Base-by-base conservation (phyloP, 2,113 vertebrate genomes). In the Canis aureus region DNA sequence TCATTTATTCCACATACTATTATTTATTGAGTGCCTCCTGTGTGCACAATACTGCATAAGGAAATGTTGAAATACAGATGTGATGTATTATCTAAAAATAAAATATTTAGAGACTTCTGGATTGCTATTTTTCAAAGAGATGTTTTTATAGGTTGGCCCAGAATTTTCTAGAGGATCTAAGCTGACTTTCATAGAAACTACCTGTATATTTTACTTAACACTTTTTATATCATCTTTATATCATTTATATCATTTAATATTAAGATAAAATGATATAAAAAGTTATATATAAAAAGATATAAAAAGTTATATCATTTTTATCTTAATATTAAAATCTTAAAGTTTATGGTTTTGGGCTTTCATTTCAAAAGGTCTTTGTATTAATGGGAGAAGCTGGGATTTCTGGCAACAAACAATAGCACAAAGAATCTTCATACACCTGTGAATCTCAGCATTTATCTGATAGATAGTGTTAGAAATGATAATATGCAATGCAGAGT, bases 401-500 rank as follows among this genome's bases (percentile, higher is more conserved):
- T 87, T 83, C 60, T 69, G 27, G 17, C 25, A 71, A 53, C 16
- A 67, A 78, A 62, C 17, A 71, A n/a, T n/a, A 73, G 17, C 10
- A 80, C 29, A 35, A 79, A 66, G 62, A 78, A 12, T 84, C 16
- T 38, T 62, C 6, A 6, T 69, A 92, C 3, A 87, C 32, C 11
- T 80, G 23, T 64, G 27, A 64, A 71, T 62, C 7, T 97, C 22
- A n/a, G 11, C 5, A 5, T 95, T 97, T 89, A 89, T 23, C 76
- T 95, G 57, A 32, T 0, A 0, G 25, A 96, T 93, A 97, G 84
- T 92, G 38, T 93, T 93, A 43, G 32, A 35, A 59, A 93, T 43
- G 80, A 91, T 85, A 69, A 95, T 27, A 59, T 80, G 87, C 73
- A 86, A 51, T 8, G 53, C 59, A 89, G 91, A 93, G 78, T 86